Conservation (phyloP, 2,888 invertebrate species). For the Plemyria rubiginata region DNA sequence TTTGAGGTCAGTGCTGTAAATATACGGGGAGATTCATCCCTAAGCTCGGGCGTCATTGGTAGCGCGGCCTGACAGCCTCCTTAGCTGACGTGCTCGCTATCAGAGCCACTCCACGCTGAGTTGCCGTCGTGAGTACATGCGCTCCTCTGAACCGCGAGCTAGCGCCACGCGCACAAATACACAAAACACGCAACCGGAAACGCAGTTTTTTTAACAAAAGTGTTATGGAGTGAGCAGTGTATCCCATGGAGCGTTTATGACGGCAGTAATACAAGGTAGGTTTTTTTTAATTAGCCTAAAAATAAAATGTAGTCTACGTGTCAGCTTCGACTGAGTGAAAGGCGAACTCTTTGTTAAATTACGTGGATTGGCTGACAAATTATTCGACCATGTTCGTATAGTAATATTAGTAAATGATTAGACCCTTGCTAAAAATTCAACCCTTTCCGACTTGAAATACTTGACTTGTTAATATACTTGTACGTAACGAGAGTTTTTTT, state of each 20-base stretch:
- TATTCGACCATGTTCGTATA: constrained; percentile 39
- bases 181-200: constrained; percentile 50
- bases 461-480: neutral
- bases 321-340: constrained; percentile 81
- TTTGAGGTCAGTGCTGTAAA: no score
- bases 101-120: constrained; percentile 59
- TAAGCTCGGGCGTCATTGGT: constrained; percentile 4
- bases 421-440: no score
- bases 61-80: constrained; percentile 40
- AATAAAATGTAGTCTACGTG: constrained; percentile 76
- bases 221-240: constrained; percentile 58
- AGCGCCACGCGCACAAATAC: constrained; percentile 46
- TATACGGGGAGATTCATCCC: constrained; percentile 22
- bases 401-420: constrained; percentile 2
- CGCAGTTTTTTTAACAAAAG: constrained; percentile 58
- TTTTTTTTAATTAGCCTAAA: constrained; percentile 55
- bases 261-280: constrained; percentile 65
- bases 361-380: constrained; percentile 64
- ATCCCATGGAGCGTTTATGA: constrained; percentile 48
- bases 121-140: constrained; percentile 67
- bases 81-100: constrained; percentile 29
- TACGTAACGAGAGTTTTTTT: neutral
- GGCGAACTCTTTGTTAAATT: constrained; percentile 79
- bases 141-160: constrained; percentile 32
- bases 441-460: no score